Conservation (phyloP, 2,113 vertebrate species). For the Crotalus horridus region DNA sequence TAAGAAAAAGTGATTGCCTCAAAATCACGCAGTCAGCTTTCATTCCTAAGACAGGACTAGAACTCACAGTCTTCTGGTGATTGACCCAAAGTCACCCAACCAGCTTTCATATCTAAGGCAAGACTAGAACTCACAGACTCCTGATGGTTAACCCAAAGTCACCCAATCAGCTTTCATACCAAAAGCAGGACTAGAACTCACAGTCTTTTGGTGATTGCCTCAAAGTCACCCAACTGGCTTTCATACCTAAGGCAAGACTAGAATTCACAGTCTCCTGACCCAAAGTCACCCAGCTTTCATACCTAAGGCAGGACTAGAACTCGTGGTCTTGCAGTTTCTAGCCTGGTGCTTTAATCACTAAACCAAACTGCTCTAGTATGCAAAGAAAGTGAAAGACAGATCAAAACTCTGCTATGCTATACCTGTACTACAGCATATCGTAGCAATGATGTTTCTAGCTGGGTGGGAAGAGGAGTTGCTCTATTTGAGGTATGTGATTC, state of each 20-base stretch:
- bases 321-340: background rate
- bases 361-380: background rate
- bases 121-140: background rate
- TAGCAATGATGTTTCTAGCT: background rate
- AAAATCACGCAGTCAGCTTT: background rate
- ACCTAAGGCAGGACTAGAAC: too few relatives aligned
- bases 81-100: background rate
- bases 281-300: background rate
- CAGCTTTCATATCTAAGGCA: background rate
- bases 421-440: background rate
- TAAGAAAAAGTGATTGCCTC: background rate
- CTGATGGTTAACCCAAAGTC: too few relatives aligned
- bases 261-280: too few relatives aligned
- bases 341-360: background rate
- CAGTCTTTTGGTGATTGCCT: too few relatives aligned
- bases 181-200: too few relatives aligned
- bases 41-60: background rate
- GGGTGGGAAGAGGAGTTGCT: fast-evolving
- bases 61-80: too few relatives aligned
- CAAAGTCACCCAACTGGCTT: too few relatives aligned
- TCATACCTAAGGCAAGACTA: too few relatives aligned
- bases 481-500: too few relatives aligned
- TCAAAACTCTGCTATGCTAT: background rate
- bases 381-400: background rate
- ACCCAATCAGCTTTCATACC: background rate